Base-by-base conservation (phyloP, 2,888 invertebrate species). In the Melangyna quadrimaculata region DNA sequence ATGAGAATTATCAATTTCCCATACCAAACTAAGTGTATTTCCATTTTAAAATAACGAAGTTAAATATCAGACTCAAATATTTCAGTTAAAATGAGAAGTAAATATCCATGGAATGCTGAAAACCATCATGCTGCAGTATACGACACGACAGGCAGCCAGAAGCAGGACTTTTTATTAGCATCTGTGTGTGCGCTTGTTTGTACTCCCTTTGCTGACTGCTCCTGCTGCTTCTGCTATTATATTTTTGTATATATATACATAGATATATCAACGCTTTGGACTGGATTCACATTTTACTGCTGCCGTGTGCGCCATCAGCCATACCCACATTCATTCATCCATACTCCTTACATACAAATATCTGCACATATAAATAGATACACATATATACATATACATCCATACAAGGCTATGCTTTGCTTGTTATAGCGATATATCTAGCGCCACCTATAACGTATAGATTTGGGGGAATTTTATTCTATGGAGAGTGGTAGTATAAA, bases 291-390 rank as follows among this genome's bases (percentile, higher is more conserved):
- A 72, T 74, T 74, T 65, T 72, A 80, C 86, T 80, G 88, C 71
- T 70, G 74, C 73, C 78, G 79, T 80, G 84, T 84, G 72, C 53
- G 78, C 70, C 88, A 73, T 71, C 87, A 88, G 87, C 88, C 88
- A 88, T 87, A 88, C 88, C 88, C 88, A 88, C 87, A 81, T 83
- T 87, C 78, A 87, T 81, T 80, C 78, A 84, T 59, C 53, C 69
- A 79, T 45, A 10, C 70, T 72, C 35, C 67, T 67, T 78, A 72
- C 77, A 83, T 61, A 80, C 79, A 79, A 59, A 65, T 83, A 78
- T 37, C 24, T 27, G 27, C 72, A 74, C 70, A 24, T 35, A 48
- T 12, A 73, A 9, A 61, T 67, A 24, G 1, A 61, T 35, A 29
- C 35, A 59, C 24, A 63, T 1, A 48, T 22, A 12, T 12, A 32